Evolutionary conservation across 2,888 invertebrate species (phyloP).

Genomic region (Halocaridina rubra): DNA sequence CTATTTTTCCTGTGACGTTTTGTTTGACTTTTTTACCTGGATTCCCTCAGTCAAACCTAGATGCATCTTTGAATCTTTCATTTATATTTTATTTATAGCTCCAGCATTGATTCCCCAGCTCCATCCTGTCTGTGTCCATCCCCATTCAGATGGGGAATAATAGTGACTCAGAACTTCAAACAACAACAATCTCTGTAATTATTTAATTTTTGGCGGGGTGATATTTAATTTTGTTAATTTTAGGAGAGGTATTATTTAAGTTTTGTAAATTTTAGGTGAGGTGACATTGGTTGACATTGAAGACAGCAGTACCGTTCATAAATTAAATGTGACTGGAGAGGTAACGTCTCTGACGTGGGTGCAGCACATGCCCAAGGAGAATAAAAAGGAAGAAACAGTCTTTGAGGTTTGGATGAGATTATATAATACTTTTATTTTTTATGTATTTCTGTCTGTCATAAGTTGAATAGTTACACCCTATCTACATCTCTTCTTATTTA

Average conservation of each 20-base stretch:
- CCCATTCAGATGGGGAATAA: too few species aligned
- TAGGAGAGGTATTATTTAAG: too few species aligned
- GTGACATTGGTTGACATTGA: slow-evolving; percentile 85
- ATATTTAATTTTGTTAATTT: too few species aligned
- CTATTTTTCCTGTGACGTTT: too few species aligned
- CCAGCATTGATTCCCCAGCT: background rate
- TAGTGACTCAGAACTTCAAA: background rate
- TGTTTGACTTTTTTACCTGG: too few species aligned
- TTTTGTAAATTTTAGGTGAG: slow-evolving; percentile 74
- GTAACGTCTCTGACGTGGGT: slow-evolving; percentile 83
- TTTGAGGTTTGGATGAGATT: background rate
- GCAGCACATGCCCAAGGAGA: slow-evolving; percentile 65
- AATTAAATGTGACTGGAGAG: slow-evolving; percentile 73
- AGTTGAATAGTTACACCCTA: too few species aligned
- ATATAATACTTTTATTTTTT: background rate
- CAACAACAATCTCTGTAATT: background rate
- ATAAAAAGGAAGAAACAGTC: slow-evolving; percentile 17
- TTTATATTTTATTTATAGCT: background rate
- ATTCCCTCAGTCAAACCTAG: background rate
- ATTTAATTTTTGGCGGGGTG: slow-evolving; percentile 10
- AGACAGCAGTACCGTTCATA: slow-evolving; percentile 83
- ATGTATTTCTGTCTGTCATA: too few species aligned
- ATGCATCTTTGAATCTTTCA: background rate
- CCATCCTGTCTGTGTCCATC: too few species aligned
- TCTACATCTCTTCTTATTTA: too few species aligned